phyloP scores from a whole-genome alignment of 2,797 vertebrate species.

The Antrozous pallidus region DNA sequence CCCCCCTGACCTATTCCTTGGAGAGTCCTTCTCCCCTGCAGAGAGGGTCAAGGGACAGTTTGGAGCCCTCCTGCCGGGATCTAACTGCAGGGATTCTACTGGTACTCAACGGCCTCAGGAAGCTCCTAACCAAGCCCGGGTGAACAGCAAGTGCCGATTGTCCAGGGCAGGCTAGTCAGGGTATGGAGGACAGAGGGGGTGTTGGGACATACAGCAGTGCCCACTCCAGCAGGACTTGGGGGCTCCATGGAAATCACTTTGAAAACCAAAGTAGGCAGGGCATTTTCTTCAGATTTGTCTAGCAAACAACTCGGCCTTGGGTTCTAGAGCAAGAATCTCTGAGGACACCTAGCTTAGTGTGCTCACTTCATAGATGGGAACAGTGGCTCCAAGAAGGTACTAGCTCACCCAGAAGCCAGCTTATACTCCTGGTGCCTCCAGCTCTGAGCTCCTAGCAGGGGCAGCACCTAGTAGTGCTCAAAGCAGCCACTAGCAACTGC shows the following conservation, averaged over 20 bases:
- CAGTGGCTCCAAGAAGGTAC: not conserved
- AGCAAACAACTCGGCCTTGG: accelerated
- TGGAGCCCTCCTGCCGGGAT: not conserved
- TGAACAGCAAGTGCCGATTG: accelerated
- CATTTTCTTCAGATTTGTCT: accelerated
- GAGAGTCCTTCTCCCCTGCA: no score
- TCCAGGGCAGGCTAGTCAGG: not conserved
- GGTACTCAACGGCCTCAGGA: not conserved
- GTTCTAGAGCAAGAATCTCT: not conserved
- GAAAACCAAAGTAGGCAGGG: accelerated
- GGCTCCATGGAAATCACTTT: not conserved
- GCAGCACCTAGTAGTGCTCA: accelerated
- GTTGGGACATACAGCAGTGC: accelerated
- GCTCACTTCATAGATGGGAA: not conserved
- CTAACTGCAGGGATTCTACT: not conserved
- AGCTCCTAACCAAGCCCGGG: not conserved
- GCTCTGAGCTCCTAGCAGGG: not conserved
- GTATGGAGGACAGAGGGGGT: accelerated
- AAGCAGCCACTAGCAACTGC: not conserved
- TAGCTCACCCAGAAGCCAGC: not conserved
- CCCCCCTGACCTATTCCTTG: not conserved
- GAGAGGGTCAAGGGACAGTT: not conserved
- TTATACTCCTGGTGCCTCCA: not conserved
- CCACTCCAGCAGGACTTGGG: not conserved
- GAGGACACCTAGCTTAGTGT: not conserved